Evolutionary conservation across 2,797 vertebrate species (phyloP).

Genomic region (Anabacerthia variegaticeps): DNA sequence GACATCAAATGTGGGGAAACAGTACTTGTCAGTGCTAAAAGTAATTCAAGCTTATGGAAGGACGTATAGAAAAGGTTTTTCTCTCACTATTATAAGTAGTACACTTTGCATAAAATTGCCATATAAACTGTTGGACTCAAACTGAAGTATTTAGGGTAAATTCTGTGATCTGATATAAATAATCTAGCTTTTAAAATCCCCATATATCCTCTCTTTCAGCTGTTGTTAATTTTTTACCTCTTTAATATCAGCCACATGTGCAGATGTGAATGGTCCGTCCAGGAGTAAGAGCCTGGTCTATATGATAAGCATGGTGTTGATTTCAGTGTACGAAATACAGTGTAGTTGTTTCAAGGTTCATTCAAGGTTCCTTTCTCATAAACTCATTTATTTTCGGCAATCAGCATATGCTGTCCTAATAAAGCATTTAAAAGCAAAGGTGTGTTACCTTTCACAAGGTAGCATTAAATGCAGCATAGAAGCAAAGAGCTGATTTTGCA

Average conservation of each 20-base stretch:
- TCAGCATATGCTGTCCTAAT: not conserved
- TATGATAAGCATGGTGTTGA: not conserved
- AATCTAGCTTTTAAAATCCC: not conserved
- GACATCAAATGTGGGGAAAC: not conserved
- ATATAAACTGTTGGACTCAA: not conserved
- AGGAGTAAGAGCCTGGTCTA: not conserved
- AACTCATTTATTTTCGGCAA: not conserved
- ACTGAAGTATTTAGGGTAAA: not conserved
- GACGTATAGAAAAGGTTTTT: not conserved
- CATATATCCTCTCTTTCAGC: not conserved
- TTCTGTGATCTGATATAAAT: not conserved
- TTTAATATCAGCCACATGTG: not conserved
- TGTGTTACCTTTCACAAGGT: not conserved
- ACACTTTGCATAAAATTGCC: not conserved
- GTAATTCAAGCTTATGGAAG: not conserved
- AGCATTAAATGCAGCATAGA: not conserved
- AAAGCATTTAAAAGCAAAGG: conserved; percentile 6
- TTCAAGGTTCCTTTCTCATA: not conserved
- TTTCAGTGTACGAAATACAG: not conserved
- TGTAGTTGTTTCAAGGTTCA: not conserved
- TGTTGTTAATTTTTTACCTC: not conserved
- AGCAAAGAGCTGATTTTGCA: not conserved
- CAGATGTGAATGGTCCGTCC: not conserved
- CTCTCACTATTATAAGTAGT: not conserved
- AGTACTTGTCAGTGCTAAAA: not conserved